Evolutionary conservation across 1,140 invertebrate species (phyloP).

Genomic region (Conopomorpha cramerella): DNA sequence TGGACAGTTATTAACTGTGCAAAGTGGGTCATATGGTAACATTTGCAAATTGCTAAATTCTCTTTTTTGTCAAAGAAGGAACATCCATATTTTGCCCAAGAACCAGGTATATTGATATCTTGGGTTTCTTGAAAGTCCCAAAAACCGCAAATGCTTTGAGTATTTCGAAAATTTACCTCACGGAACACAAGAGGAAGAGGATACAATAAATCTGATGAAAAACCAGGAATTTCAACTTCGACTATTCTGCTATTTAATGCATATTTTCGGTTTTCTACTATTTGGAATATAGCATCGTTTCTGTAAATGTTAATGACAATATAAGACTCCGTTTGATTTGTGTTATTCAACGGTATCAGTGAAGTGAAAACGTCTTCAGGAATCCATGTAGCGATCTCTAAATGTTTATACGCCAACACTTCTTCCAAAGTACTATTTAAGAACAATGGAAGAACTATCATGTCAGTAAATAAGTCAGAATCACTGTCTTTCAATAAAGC

Average conservation of each 20-base stretch:
- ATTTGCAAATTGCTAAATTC: slow-evolving; percentile 56
- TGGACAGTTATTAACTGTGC: slow-evolving; percentile 55
- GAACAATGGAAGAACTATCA: slow-evolving; percentile 45
- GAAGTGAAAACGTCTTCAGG: slow-evolving; percentile 41
- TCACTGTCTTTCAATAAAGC: slow-evolving; percentile 35
- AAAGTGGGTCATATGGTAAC: slow-evolving; percentile 66
- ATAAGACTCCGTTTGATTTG: slow-evolving; percentile 19
- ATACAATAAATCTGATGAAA: slow-evolving; percentile 48
- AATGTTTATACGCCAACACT: slow-evolving; percentile 42
- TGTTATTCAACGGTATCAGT: slow-evolving; percentile 21
- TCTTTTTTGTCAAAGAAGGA: slow-evolving; percentile 21
- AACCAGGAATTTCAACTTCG: slow-evolving; percentile 61
- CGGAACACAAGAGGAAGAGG: slow-evolving; percentile 56
- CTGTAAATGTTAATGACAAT: slow-evolving; percentile 61
- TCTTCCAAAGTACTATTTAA: slow-evolving; percentile 46
- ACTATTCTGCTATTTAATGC: slow-evolving; percentile 49
- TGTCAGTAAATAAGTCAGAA: slow-evolving; percentile 36
- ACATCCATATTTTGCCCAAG: slow-evolving; percentile 58
- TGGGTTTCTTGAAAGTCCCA: slow-evolving; percentile 59
- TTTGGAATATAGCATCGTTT: slow-evolving; percentile 62
- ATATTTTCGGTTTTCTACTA: slow-evolving; percentile 22
- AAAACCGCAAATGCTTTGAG: slow-evolving; percentile 51
- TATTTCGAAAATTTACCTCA: slow-evolving; percentile 13
- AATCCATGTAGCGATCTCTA: slow-evolving; percentile 61
- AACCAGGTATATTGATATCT: slow-evolving; percentile 20